A percentile compares a stretch with the other conserved stretches of the same genome.
Evolutionary conservation across 2,113 vertebrate genomes (phyloP).

Genomic region (Mus spicilegus): DNA sequence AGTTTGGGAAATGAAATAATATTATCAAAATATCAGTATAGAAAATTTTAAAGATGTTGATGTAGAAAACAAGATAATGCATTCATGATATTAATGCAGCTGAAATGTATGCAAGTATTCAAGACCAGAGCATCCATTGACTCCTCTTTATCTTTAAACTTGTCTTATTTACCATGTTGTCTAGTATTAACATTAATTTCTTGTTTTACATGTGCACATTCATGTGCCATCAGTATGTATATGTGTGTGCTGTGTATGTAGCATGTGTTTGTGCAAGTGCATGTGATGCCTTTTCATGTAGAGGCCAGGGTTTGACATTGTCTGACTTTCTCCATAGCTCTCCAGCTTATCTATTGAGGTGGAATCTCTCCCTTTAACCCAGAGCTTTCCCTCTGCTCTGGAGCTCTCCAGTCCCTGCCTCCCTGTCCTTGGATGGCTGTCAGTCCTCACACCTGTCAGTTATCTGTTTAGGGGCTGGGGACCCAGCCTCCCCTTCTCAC

Average conservation of each 20-base stretch:
- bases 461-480: not conserved
- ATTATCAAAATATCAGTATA: not conserved
- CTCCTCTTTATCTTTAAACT: constrained; percentile 51
- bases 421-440: not conserved
- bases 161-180: constrained; percentile 23
- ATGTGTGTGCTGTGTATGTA: not conserved
- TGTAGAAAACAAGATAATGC: constrained; percentile 4
- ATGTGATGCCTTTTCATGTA: not conserved
- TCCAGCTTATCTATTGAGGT: not conserved
- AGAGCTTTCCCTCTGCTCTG: not conserved
- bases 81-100: not conserved
- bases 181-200: not conserved
- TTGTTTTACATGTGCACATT: not conserved
- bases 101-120: constrained; percentile 29
- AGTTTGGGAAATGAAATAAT: not conserved
- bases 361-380: no score
- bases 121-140: constrained; percentile 27
- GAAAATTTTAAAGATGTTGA: not conserved
- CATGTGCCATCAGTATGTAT: not conserved
- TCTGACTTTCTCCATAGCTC: not conserved
- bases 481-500: not conserved
- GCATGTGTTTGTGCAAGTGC: not conserved
- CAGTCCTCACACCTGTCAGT: not conserved
- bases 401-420: no score
- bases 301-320: no score